These are phyloP conservation scores for Pterocles gutturalis DNA, from an alignment of 2,113 vertebrate species.

Conservation along the genomic window DNA sequence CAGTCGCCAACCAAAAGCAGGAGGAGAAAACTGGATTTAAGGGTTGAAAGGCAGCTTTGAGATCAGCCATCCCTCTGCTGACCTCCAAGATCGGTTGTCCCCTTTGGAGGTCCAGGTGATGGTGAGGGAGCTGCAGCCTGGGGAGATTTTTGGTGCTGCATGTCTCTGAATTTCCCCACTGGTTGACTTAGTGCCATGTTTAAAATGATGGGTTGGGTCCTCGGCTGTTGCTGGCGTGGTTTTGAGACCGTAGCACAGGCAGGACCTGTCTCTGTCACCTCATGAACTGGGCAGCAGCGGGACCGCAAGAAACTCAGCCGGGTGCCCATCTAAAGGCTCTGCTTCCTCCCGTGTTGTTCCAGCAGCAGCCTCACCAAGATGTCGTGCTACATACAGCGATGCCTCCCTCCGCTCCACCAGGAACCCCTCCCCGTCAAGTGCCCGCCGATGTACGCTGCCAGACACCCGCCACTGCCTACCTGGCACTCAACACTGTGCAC, in stretches of 20 bases:
- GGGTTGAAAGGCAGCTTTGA: neutral
- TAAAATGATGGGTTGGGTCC: neutral
- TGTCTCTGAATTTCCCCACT: neutral
- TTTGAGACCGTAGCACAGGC: fast-evolving
- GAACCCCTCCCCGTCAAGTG: neutral
- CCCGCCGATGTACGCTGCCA: fast-evolving
- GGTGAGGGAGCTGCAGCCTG: neutral
- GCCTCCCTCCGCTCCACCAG: neutral
- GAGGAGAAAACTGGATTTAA: neutral
- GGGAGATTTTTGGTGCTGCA: neutral
- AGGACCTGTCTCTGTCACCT: fast-evolving
- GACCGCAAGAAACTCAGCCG: fast-evolving
- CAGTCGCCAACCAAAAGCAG: neutral
- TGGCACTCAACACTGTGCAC: neutral
- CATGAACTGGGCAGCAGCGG: neutral
- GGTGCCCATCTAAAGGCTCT: neutral
- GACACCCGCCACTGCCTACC: neutral
- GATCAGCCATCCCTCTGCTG: neutral
- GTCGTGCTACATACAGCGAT: conserved; percentile 9
- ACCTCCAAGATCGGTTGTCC: neutral
- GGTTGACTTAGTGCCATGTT: fast-evolving
- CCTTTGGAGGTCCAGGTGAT: neutral
- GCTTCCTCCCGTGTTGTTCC: neutral
- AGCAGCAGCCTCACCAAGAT: neutral
- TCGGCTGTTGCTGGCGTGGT: neutral